Base-by-base conservation (phyloP, 2,113 vertebrate genomes). In the Siniperca knerii region DNA sequence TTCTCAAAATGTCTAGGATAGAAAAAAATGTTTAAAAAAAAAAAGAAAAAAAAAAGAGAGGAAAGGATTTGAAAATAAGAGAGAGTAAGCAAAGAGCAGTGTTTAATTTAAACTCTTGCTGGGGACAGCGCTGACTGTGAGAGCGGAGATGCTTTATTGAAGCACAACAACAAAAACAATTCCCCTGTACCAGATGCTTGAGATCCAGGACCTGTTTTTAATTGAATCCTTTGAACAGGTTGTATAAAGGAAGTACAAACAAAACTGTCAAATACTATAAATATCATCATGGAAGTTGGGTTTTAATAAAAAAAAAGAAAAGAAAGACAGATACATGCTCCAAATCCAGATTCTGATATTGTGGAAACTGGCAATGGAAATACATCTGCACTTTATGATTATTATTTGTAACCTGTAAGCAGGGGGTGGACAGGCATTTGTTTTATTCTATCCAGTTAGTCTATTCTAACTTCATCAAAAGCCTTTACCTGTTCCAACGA, bases 181-280 rank as follows among this genome's bases (percentile, higher is more conserved):
- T 76, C 54, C 75, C 50, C 76, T 57, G 23, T 71, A 77, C 77
- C 92, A 90, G 77, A 92, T 91, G 91, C 54, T 76, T 2, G 8
- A 82, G 73, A 80, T 77, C 42, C 52, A 46, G 48, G 74, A 77
- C 78, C 61, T 89, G 87, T 72, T 91, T 87, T 82, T 81, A 79
- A 88, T 76, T 60, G 61, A 82, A 84, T 81, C 58, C 78, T 92
- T 89, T 89, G 89, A 92, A 91, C 88, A 93, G 90, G 85, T 91
- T 92, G 91, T 87, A 83, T 85, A 87, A 90, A 90, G 50, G 64
- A 85, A 85, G 86, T 68, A 89, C 82, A 86, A 92, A 92, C 80
- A 90, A 82, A 89, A 72, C 82, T 82, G 81, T 86, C 81, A 85
- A 76, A 86, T 78, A 81, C 58, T 83, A 87, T 91, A 83, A 83